Evolutionary conservation across 2,113 vertebrate genomes (phyloP).

Genomic region (Chaetodon auriga): DNA sequence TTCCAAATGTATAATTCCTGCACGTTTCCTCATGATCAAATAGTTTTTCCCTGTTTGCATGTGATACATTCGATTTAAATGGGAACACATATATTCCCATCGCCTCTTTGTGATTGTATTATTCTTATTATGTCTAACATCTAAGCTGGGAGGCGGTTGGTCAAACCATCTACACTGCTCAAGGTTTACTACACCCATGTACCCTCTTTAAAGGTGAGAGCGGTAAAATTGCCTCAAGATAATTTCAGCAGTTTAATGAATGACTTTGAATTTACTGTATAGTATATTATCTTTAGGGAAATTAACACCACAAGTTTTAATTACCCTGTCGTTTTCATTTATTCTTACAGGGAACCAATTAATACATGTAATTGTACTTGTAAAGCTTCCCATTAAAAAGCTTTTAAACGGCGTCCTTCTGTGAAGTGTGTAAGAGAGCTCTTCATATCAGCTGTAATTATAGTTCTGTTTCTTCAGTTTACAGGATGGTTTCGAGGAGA

Average conservation of each 20-base stretch:
- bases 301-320: constrained; percentile 70
- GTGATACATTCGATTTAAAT: background rate
- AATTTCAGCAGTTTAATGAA: constrained; percentile 46
- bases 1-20: background rate
- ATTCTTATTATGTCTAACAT: background rate
- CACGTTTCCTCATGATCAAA: background rate
- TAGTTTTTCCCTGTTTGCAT: background rate
- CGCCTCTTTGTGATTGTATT: background rate
- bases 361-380: constrained; percentile 78
- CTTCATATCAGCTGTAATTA: constrained; percentile 60
- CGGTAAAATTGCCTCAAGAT: constrained; percentile 31
- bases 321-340: constrained; percentile 72
- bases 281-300: constrained; percentile 66
- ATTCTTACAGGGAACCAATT: constrained; percentile 73
- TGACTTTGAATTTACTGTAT: constrained; percentile 50
- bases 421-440: constrained; percentile 45
- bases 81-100: background rate
- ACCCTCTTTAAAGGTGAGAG: constrained; percentile 36
- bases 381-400: constrained; percentile 73
- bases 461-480: constrained; percentile 27
- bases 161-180: background rate
- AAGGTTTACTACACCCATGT: constrained; percentile 7
- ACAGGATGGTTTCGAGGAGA: constrained; percentile 9
- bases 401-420: constrained; percentile 50
- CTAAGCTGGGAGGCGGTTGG: background rate